Evolutionary conservation across 1,140 invertebrate genomes (phyloP).

Genomic region (Octopus bimaculoides): DNA sequence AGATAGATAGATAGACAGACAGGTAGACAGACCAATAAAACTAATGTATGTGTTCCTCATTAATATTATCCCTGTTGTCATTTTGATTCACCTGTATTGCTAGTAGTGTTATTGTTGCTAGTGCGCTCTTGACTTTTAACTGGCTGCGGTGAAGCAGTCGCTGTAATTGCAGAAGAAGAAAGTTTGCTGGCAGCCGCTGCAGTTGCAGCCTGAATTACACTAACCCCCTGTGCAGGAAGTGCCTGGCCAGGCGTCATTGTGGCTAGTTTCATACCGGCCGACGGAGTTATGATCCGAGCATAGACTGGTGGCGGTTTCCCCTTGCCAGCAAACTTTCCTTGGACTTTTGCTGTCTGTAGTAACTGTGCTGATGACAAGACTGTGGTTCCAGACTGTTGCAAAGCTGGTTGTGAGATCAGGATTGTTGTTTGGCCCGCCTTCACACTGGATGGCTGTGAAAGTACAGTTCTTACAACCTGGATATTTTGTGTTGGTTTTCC

Average conservation of each 20-base stretch:
- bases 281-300: constrained; percentile 53
- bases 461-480: constrained; percentile 48
- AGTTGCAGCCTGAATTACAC: constrained; percentile 34
- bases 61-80: neutral
- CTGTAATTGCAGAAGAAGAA: neutral
- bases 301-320: constrained; percentile 50
- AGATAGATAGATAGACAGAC: no score
- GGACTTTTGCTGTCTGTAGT: constrained; percentile 30
- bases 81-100: neutral
- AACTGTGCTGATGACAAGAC: constrained; percentile 37
- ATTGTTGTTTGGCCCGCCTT: constrained; percentile 49
- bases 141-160: neutral
- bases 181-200: neutral
- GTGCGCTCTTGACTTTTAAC: neutral
- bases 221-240: constrained; percentile 20
- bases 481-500: constrained; percentile 47
- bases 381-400: constrained; percentile 33
- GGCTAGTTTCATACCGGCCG: constrained; percentile 44
- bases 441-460: constrained; percentile 40
- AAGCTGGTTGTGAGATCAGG: constrained; percentile 45
- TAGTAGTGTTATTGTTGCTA: neutral
- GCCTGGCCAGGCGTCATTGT: constrained; percentile 26
- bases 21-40: no score
- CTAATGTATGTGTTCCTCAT: neutral
- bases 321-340: constrained; percentile 37